Evolutionary conservation across 2,888 invertebrate species (phyloP).

Genomic region (Drosophila eohydei): DNA sequence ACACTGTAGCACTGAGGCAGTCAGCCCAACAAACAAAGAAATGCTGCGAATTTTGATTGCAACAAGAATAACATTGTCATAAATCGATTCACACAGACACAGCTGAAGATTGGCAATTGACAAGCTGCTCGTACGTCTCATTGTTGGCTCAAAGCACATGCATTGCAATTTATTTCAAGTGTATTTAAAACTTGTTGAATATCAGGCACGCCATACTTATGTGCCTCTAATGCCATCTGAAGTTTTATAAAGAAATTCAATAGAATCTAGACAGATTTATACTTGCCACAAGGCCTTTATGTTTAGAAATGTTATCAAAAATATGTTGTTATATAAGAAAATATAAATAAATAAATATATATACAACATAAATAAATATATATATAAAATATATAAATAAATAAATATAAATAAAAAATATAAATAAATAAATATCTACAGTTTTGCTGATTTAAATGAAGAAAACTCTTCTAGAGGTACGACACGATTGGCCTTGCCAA

Average conservation of each 20-base stretch:
- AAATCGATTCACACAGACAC: constrained; percentile 30
- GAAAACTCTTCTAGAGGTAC: too few relatives aligned
- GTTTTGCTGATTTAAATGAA: too few relatives aligned
- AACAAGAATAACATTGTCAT: constrained; percentile 15
- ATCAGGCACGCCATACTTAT: background rate
- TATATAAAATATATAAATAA: too few relatives aligned
- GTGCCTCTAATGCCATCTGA: background rate
- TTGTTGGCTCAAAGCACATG: background rate
- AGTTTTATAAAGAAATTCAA: constrained; percentile 59
- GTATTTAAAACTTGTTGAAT: constrained; percentile 2
- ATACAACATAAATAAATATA: too few relatives aligned
- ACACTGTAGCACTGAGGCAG: constrained; percentile 22
- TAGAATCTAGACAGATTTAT: constrained; percentile 55
- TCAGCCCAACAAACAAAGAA: constrained; percentile 15
- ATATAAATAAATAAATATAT: too few relatives aligned
- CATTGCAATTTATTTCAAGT: background rate
- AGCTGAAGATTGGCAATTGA: background rate
- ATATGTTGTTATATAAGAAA: too few relatives aligned
- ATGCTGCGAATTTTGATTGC: constrained; percentile 3
- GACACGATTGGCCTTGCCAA: too few relatives aligned
- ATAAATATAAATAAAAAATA: too few relatives aligned
- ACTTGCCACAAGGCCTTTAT: too few relatives aligned
- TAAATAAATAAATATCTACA: too few relatives aligned
- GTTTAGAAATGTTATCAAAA: too few relatives aligned
- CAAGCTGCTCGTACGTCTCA: constrained; percentile 5